These are phyloP conservation scores for Synchiropus splendidus DNA, from an alignment of 2,113 vertebrate genomes.

Conservation along the genomic window DNA sequence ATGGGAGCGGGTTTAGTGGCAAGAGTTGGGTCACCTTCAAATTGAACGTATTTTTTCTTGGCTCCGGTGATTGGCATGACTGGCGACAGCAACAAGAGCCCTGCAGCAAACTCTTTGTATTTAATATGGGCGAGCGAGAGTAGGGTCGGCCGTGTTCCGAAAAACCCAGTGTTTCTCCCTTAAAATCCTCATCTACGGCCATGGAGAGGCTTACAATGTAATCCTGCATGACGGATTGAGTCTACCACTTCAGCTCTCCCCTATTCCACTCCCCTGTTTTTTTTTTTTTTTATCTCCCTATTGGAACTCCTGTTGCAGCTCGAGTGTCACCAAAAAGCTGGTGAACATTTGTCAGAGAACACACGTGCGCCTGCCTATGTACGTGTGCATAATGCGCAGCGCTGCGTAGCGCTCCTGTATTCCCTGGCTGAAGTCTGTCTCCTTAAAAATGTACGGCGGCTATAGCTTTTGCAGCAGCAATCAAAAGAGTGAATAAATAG, in stretches of 20 bases:
- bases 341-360: neutral
- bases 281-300: conserved; percentile 31
- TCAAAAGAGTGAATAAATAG: conserved; percentile 45
- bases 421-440: conserved; percentile 1
- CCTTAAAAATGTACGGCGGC: conserved; percentile 18
- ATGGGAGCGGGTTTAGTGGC: neutral
- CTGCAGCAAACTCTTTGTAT: conserved; percentile 44
- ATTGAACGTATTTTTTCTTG: neutral
- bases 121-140: conserved; percentile 34
- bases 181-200: conserved; percentile 62
- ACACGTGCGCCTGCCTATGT: neutral
- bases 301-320: conserved; percentile 30
- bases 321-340: neutral
- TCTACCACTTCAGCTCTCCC: conserved; percentile 48
- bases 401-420: neutral
- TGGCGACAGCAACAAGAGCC: conserved; percentile 10
- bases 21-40: conserved; percentile 9
- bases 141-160: conserved; percentile 36
- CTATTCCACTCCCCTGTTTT: conserved; percentile 30
- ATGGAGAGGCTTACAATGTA: conserved; percentile 63
- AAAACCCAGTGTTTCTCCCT: conserved; percentile 55
- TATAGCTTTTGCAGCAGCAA: conserved; percentile 26
- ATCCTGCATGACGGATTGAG: conserved; percentile 70
- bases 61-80: conserved; percentile 12
- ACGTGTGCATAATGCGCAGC: neutral